Evolutionary conservation across 2,888 invertebrate species (phyloP).

Genomic region (Nudaria mundana): DNA sequence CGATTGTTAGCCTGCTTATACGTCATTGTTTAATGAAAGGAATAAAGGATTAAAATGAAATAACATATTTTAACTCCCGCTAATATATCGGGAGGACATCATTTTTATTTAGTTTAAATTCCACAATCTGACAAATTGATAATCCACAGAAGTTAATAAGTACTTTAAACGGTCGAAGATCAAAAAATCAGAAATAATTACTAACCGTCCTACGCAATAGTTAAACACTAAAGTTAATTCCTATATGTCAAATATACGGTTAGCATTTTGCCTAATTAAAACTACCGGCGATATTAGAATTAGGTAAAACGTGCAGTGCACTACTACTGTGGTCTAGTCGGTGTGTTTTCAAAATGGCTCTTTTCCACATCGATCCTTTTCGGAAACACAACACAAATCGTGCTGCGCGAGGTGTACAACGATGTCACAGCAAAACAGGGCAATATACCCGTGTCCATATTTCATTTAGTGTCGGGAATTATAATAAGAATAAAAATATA

Average conservation of each 20-base stretch:
- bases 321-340: conserved; percentile 79
- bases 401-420: conserved; percentile 56
- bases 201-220: conserved; percentile 64
- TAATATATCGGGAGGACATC: conserved; percentile 52
- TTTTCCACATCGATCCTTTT: conserved; percentile 90
- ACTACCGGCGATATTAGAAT: conserved; percentile 60
- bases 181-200: conserved; percentile 65
- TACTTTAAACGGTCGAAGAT: conserved; percentile 65
- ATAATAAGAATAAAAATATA: conserved; percentile 22
- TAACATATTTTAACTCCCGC: conserved; percentile 49
- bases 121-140: conserved; percentile 71
- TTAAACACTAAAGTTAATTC: conserved; percentile 55
- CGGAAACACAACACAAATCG: conserved; percentile 93
- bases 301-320: conserved; percentile 72
- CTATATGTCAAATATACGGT: conserved; percentile 61
- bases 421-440: conserved; percentile 30
- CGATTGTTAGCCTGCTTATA: too few species aligned
- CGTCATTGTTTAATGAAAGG: conserved; percentile 1
- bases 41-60: conserved; percentile 27
- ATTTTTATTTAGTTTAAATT: conserved; percentile 70
- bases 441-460: conserved; percentile 39
- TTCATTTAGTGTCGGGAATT: conserved; percentile 26
- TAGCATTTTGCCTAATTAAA: conserved; percentile 56
- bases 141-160: conserved; percentile 71
- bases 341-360: conserved; percentile 95